Conservation (phyloP, 2,888 invertebrate genomes). For the Agrotis puta region DNA sequence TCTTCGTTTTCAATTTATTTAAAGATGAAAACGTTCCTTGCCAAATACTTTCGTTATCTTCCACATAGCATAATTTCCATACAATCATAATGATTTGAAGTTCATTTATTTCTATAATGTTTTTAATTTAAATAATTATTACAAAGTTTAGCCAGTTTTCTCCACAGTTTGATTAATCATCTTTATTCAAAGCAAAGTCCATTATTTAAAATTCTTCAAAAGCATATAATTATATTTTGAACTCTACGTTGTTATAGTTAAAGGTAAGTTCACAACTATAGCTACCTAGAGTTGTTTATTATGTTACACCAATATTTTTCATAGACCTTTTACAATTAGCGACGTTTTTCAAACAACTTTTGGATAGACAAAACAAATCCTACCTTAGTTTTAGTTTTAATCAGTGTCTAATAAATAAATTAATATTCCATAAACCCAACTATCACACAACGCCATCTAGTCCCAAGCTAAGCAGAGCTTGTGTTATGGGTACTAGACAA, state of each 20-base stretch:
- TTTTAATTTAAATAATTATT: too few species aligned
- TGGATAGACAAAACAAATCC: background rate
- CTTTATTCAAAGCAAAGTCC: slow-evolving; percentile 15
- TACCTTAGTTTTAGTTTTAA: background rate
- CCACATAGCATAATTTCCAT: background rate
- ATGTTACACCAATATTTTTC: too few species aligned
- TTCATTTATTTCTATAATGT: too few species aligned
- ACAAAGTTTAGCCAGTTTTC: slow-evolving; percentile 17
- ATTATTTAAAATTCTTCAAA: slow-evolving; percentile 2
- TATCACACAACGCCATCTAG: too few species aligned
- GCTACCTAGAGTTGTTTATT: background rate
- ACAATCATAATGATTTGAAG: too few species aligned
- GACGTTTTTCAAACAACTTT: background rate
- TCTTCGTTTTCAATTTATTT: background rate
- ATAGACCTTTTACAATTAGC: background rate
- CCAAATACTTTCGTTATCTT: background rate
- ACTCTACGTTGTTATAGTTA: too few species aligned
- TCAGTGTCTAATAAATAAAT: too few species aligned
- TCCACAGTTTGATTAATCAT: background rate
- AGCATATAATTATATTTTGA: background rate
- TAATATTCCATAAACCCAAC: too few species aligned
- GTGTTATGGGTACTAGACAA: too few species aligned
- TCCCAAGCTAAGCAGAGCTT: too few species aligned
- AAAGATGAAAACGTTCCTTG: background rate
- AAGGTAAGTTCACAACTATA: too few species aligned